Evolutionary conservation across 2,888 invertebrate species (phyloP).

Genomic region (Sphaeridia pumilis): DNA sequence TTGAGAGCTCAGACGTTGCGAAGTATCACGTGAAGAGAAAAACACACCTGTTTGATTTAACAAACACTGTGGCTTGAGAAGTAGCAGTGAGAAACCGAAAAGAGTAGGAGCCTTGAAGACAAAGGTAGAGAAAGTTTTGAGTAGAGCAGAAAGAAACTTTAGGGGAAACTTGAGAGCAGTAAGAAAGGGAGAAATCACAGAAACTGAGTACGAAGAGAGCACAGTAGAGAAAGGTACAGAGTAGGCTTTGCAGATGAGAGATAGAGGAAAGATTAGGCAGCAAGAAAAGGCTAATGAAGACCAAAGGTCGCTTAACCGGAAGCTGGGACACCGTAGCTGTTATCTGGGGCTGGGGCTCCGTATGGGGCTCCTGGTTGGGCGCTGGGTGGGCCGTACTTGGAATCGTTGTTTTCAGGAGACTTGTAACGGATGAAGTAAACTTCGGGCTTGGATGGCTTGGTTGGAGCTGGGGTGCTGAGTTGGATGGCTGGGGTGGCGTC

Average conservation of each 20-base stretch:
- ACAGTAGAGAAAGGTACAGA: background rate
- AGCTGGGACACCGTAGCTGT: slow-evolving; percentile 5
- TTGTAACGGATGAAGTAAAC: slow-evolving; percentile 39
- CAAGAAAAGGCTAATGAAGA: background rate
- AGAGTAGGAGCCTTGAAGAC: too few relatives aligned
- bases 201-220: background rate
- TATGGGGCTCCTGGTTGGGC: slow-evolving; percentile 21
- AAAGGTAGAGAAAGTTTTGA: background rate
- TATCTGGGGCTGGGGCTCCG: slow-evolving; percentile 16
- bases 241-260: background rate
- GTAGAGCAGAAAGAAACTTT: too few relatives aligned
- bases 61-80: background rate
- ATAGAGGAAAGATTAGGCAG: background rate
- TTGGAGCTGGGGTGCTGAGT: slow-evolving; percentile 63
- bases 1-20: too few relatives aligned
- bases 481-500: slow-evolving; percentile 43
- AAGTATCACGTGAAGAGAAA: too few relatives aligned
- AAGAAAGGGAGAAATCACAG: slow-evolving; percentile 2
- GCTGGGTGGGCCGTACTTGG: slow-evolving; percentile 8
- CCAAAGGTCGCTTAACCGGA: background rate
- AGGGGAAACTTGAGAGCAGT: background rate
- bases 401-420: slow-evolving; percentile 20
- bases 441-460: slow-evolving; percentile 75
- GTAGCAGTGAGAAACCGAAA: background rate
- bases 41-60: background rate